Base-by-base conservation (phyloP, 1,140 invertebrate species). In the Drosophila athabasca region DNA sequence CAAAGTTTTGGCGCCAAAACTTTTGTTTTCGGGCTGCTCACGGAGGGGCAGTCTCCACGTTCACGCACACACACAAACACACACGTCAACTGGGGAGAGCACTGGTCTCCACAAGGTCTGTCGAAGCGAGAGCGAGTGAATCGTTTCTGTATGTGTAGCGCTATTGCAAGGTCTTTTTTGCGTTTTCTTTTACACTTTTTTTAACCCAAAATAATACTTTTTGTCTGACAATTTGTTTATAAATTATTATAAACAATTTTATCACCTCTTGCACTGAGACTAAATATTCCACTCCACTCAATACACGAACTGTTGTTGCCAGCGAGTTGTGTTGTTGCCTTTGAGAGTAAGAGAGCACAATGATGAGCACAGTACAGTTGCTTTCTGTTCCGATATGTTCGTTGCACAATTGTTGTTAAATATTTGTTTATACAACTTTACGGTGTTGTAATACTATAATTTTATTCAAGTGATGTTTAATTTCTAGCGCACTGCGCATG, bases 1-100 rank as follows among this genome's bases (percentile, higher is more conserved):
- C 87, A 90, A 90, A 90, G 13, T 83, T 90, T 90, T 90, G 76
- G 79, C 87, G 87, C 87, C 82, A 90, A 90, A 89, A 90, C 46
- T 55, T 74, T 66, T 79, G 71, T 75, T 83, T 80, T 83, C 54
- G 61, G 49, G 48, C 44, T 58, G 64, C 69, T 57, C 70, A 71
- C 17, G 69, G 53, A 62, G 57, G 78, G 74, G 79, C 60, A 60
- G 79, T 81, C 68, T 87, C 81, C 49, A 70, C 78, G 35, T 61
- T 55, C 53, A 69, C 48, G 39, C 49, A 57, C 60, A 60, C 44
- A 60, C 41, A 53, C 64, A 26, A 26, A 39, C 11, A 4, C 11
- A 39, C 35, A 39, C 11, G 35, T 39, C 1, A 39, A 5, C 35
- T 39, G 35, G 35, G 35, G 65, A 52, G 15, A 49, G 58, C 43